Evolutionary conservation across 2,113 vertebrate species (phyloP).

Genomic region (Alosa alosa): DNA sequence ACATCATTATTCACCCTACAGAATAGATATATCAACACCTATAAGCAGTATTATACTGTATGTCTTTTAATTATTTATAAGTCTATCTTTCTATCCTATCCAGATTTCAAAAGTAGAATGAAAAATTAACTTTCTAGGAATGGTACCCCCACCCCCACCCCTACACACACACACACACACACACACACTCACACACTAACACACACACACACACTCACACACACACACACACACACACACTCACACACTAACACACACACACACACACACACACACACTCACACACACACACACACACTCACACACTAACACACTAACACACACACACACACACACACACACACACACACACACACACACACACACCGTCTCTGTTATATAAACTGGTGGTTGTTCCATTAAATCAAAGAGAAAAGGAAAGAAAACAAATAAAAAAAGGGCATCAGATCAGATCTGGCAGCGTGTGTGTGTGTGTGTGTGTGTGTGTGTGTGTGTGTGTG

Average conservation of each 20-base stretch:
- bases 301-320: neutral
- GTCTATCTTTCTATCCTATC: neutral
- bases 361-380: neutral
- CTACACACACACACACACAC: neutral
- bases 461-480: conserved; percentile 11
- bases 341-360: too few species aligned
- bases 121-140: neutral
- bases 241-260: too few species aligned
- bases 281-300: neutral
- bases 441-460: neutral
- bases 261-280: neutral
- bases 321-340: neutral
- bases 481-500: neutral
- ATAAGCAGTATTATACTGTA: too few species aligned
- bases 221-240: neutral
- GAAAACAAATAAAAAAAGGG: neutral
- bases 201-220: conserved; percentile 14
- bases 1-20: too few species aligned
- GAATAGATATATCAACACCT: too few species aligned
- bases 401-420: neutral
- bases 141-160: too few species aligned
- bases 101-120: neutral
- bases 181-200: conserved; percentile 21
- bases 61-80: too few species aligned
- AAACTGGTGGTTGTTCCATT: conserved; percentile 27